Evolutionary conservation across 2,888 invertebrate species (phyloP).

Genomic region (Tenthredo notha): DNA sequence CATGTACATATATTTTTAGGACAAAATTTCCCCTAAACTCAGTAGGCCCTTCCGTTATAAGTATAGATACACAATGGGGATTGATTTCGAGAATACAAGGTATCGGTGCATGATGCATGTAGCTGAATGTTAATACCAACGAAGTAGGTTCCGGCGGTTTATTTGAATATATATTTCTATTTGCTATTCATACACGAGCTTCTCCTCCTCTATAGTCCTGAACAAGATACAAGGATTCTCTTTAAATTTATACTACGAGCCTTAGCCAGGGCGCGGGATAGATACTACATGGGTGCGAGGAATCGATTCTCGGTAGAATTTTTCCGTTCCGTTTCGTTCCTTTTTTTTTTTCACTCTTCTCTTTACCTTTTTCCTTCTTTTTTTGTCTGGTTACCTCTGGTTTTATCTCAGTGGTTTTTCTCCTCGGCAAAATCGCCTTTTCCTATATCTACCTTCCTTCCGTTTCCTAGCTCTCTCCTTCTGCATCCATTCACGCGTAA

Average conservation of each 20-base stretch:
- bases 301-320: conserved; percentile 43
- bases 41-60: neutral
- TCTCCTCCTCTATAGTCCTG: neutral
- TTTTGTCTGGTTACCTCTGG: conserved; percentile 24
- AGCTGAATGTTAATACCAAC: neutral
- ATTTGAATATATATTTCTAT: conserved; percentile 36
- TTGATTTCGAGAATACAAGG: neutral
- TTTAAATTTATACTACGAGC: conserved; percentile 11
- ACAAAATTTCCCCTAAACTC: neutral
- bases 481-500: neutral
- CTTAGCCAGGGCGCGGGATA: neutral
- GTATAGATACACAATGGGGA: neutral
- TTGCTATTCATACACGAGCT: conserved; percentile 33
- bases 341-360: neutral
- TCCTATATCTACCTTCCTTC: neutral
- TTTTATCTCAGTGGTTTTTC: conserved; percentile 27
- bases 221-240: conserved; percentile 37
- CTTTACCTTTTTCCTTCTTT: neutral
- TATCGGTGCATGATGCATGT: neutral
- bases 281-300: conserved; percentile 1
- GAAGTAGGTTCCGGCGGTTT: neutral
- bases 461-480: neutral
- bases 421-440: conserved; percentile 4
- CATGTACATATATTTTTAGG: neutral
- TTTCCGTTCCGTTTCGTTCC: neutral